A percentile compares a stretch with the other conserved stretches of the same genome.
These are phyloP conservation scores for Formica exsecta DNA, from an alignment of 1,140 invertebrate genomes.

Conservation along the genomic window DNA sequence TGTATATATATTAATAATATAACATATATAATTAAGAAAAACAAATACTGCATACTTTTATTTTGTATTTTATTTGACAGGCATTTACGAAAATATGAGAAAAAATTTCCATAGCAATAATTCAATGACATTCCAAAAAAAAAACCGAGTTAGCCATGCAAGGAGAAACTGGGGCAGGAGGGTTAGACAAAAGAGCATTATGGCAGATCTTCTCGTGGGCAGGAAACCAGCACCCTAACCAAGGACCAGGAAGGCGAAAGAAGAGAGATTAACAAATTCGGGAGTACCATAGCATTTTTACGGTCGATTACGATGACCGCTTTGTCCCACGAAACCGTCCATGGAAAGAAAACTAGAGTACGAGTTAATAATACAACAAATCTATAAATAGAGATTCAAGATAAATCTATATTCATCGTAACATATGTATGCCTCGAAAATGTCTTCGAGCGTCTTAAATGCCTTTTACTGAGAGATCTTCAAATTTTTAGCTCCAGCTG, in stretches of 20 bases:
- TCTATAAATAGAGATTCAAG: conserved; percentile 50
- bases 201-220: conserved; percentile 53
- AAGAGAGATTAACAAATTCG: conserved; percentile 80
- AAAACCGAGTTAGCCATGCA: conserved; percentile 17
- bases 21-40: background rate
- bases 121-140: conserved; percentile 46
- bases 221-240: conserved; percentile 55
- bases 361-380: conserved; percentile 73
- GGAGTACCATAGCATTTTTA: conserved; percentile 74
- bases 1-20: too few species aligned
- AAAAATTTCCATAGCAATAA: conserved; percentile 47
- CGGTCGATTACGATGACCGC: conserved; percentile 74
- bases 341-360: conserved; percentile 29
- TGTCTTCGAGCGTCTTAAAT: background rate
- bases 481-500: background rate
- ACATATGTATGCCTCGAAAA: background rate
- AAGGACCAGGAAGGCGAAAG: conserved; percentile 63
- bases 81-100: conserved; percentile 32
- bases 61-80: background rate
- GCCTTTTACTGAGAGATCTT: background rate
- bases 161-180: conserved; percentile 53
- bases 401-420: conserved; percentile 52
- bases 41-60: background rate
- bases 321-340: conserved; percentile 62
- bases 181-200: conserved; percentile 72